Evolutionary conservation across 1,140 invertebrate genomes (phyloP).

Genomic region (Phthorimaea operculella): DNA sequence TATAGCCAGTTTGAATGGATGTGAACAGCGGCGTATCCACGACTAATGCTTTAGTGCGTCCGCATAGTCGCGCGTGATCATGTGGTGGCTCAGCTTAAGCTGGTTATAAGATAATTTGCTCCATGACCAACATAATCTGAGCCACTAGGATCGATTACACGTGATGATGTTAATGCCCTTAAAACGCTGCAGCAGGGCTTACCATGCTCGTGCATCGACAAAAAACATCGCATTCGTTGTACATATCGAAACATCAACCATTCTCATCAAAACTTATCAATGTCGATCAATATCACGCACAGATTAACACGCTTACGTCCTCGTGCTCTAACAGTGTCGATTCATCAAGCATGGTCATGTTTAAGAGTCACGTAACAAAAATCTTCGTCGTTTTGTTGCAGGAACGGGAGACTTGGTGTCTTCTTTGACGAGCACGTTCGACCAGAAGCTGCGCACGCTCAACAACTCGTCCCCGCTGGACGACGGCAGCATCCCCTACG

Average conservation of each 20-base stretch:
- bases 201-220: constrained; percentile 32
- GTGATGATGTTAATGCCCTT: constrained; percentile 14
- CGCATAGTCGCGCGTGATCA: too few relatives aligned
- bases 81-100: too few relatives aligned
- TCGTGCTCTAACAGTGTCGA: constrained; percentile 21
- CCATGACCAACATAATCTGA: too few relatives aligned
- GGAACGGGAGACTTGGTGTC: constrained; percentile 72
- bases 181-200: constrained; percentile 48
- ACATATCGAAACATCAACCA: constrained; percentile 30
- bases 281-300: constrained; percentile 18
- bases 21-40: constrained; percentile 24
- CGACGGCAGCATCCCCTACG: constrained; percentile 66
- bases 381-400: constrained; percentile 26
- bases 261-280: constrained; percentile 14
- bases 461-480: constrained; percentile 65
- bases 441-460: constrained; percentile 71
- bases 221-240: constrained; percentile 23
- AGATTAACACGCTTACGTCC: constrained; percentile 46
- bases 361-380: too few relatives aligned
- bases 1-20: constrained; percentile 17
- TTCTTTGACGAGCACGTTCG: constrained; percentile 75
- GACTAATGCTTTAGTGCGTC: constrained; percentile 47
- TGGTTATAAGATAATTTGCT: too few relatives aligned
- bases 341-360: neutral
- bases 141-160: too few relatives aligned